Conservation (phyloP, 2,888 invertebrate genomes). For the Chironomus tentans region DNA sequence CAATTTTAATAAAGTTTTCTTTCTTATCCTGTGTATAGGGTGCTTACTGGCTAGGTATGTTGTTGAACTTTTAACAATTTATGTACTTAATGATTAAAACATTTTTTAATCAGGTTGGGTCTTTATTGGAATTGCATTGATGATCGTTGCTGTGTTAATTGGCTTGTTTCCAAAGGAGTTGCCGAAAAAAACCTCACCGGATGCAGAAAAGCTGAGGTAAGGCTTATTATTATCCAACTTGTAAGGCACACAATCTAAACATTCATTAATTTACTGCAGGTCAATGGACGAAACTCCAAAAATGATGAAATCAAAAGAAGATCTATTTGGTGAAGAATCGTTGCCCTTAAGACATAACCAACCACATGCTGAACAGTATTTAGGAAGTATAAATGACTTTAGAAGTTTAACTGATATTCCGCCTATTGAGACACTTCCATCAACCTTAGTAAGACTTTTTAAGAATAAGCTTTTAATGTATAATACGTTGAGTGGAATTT, state of each 20-base stretch:
- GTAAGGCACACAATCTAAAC: too few species aligned
- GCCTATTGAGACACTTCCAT: conserved; percentile 45
- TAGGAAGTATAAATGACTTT: not conserved
- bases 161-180: conserved; percentile 55
- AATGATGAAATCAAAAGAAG: not conserved
- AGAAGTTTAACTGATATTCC: conserved; percentile 11
- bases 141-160: conserved; percentile 51
- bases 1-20: not conserved
- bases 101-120: conserved; percentile 42
- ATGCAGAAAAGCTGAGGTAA: not conserved
- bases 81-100: too few species aligned
- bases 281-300: not conserved
- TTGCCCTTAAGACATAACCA: not conserved
- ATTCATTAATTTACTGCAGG: not conserved
- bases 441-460: conserved; percentile 50
- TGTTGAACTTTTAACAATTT: too few species aligned
- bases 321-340: not conserved
- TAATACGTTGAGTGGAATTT: conserved; percentile 56
- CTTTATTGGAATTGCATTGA: conserved; percentile 46
- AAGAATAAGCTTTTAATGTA: conserved; percentile 56
- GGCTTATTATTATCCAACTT: not conserved
- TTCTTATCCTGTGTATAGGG: conserved; percentile 38
- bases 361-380: not conserved
- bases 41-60: conserved; percentile 60
- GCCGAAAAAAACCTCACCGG: conserved; percentile 35